Conservation (phyloP, 2,888 invertebrate genomes). For the Orthosia incerta region DNA sequence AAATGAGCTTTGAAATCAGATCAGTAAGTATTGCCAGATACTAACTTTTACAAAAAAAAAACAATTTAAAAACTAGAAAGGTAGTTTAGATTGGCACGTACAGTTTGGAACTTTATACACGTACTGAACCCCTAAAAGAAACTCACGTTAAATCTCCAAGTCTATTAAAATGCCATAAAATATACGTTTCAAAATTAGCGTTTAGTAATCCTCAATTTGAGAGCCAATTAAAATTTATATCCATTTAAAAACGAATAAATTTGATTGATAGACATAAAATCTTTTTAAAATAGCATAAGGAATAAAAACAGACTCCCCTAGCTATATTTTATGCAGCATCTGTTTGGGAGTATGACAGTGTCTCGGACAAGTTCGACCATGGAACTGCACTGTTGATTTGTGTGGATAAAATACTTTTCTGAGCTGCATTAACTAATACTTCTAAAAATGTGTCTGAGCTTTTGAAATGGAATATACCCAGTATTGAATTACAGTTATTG, state of each 20-base stretch:
- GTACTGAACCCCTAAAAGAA: not conserved
- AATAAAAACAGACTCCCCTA: conserved; percentile 36
- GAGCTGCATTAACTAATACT: too few relatives aligned
- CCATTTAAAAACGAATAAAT: conserved; percentile 47
- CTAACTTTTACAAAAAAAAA: too few relatives aligned
- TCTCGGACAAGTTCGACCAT: conserved; percentile 24
- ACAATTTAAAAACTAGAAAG: too few relatives aligned
- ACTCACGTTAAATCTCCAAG: not conserved
- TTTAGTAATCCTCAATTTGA: conserved; percentile 3
- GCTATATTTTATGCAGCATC: conserved; percentile 42
- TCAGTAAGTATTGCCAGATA: too few relatives aligned
- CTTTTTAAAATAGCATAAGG: conserved; percentile 29
- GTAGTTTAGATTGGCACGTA: too few relatives aligned
- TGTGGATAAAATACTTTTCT: not conserved
- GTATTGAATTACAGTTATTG: too few relatives aligned
- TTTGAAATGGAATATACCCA: too few relatives aligned
- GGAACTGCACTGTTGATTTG: not conserved
- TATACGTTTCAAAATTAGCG: conserved; percentile 11
- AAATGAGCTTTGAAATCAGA: too few relatives aligned
- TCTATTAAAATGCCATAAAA: conserved; percentile 31
- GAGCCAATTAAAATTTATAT: conserved; percentile 43
- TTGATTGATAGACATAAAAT: conserved; percentile 16
- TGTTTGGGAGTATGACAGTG: conserved; percentile 36
- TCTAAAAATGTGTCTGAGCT: too few relatives aligned
- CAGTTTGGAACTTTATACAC: not conserved